phyloP scores from a whole-genome alignment of 1,140 invertebrate species.

The Steinernema khuongi region DNA sequence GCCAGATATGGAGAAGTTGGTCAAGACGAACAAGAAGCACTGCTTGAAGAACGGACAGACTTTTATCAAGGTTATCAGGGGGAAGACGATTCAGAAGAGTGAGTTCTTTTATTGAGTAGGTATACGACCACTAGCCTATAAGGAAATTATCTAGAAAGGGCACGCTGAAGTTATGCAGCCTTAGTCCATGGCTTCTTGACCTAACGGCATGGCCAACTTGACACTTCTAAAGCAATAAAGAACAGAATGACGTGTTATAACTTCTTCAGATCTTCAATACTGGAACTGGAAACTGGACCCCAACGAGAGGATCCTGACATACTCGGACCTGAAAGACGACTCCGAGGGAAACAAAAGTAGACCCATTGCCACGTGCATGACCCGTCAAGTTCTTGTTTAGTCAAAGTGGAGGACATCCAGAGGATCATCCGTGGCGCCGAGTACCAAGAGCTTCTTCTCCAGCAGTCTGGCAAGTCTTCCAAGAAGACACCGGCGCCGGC shows the following conservation, averaged over 20 bases:
- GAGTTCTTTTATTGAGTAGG: conserved; percentile 13
- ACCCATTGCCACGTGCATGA: too few relatives aligned
- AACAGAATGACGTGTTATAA: neutral
- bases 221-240: conserved; percentile 4
- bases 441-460: conserved; percentile 10
- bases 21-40: conserved; percentile 35
- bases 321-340: neutral
- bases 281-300: conserved; percentile 3
- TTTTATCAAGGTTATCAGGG: conserved; percentile 32
- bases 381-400: neutral
- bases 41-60: conserved; percentile 41
- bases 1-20: conserved; percentile 42
- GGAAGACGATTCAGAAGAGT: conserved; percentile 29
- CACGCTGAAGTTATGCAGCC: neutral
- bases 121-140: too few relatives aligned
- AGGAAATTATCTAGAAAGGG: too few relatives aligned
- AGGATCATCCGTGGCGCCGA: conserved; percentile 4
- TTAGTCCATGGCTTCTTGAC: conserved; percentile 19
- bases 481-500: conserved; percentile 21
- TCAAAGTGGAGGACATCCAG: conserved; percentile 16
- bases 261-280: neutral
- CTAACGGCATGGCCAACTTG: conserved; percentile 23
- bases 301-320: neutral
- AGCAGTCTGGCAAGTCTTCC: neutral
- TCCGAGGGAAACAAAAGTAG: neutral